Evolutionary conservation across 2,113 vertebrate species (phyloP).

Genomic region (Calyptommatus sinebrachiatus): DNA sequence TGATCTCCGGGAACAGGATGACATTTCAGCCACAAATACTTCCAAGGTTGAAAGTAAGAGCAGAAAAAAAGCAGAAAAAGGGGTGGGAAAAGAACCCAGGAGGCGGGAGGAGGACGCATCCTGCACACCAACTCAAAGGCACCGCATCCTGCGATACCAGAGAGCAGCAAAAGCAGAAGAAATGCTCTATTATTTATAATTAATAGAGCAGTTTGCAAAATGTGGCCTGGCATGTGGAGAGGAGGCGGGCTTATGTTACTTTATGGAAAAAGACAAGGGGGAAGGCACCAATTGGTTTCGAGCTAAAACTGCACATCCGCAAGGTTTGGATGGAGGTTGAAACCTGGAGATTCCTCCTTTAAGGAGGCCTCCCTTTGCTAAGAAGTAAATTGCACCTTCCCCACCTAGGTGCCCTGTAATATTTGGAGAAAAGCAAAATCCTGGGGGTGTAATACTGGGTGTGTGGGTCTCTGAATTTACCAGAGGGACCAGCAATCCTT

Average conservation of each 20-base stretch:
- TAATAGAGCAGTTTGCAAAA: conserved; percentile 59
- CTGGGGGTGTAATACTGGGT: too few relatives aligned
- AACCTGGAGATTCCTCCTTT: not conserved
- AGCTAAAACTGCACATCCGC: conserved; percentile 7
- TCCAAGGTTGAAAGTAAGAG: conserved; percentile 21
- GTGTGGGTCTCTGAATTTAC: too few relatives aligned
- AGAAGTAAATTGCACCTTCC: too few relatives aligned
- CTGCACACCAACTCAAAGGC: conserved; percentile 40
- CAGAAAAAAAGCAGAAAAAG: conserved; percentile 5
- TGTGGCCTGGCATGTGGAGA: conserved; percentile 37
- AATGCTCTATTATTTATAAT: conserved; percentile 60
- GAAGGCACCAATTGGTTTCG: not conserved
- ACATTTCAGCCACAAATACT: conserved; percentile 9
- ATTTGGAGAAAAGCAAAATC: too few relatives aligned
- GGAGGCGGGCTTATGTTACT: not conserved
- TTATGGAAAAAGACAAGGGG: conserved; percentile 1
- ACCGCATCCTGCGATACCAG: conserved; percentile 37
- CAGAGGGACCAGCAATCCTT: too few relatives aligned
- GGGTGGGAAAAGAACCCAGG: not conserved
- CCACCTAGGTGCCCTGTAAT: too few relatives aligned
- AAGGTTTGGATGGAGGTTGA: not conserved
- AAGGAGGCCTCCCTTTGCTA: too few relatives aligned
- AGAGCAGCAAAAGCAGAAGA: conserved; percentile 64
- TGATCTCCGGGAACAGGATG: conserved; percentile 34
- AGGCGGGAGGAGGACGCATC: conserved; percentile 29